Conservation (phyloP, 2,113 vertebrate genomes). For the Coryphaenoides rupestris region DNA sequence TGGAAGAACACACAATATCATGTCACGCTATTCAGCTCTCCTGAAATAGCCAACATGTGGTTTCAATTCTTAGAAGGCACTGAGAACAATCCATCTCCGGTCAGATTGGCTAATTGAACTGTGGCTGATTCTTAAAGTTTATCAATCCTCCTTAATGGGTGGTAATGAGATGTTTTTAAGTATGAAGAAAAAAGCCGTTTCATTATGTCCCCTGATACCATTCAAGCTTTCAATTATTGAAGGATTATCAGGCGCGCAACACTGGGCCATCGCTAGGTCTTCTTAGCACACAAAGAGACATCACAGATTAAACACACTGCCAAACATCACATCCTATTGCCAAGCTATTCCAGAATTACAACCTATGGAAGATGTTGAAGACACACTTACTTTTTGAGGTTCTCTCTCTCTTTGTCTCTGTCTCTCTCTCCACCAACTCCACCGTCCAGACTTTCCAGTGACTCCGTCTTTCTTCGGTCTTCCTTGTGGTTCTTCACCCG, state of each 20-base stretch:
- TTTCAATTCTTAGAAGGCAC: no score
- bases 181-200: no score
- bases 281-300: no score
- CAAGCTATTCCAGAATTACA: neutral
- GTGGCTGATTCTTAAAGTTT: no score
- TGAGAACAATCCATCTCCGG: no score
- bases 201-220: no score
- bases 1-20: constrained; percentile 16
- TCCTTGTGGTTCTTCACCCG: constrained; percentile 30
- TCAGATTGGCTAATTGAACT: no score
- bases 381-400: constrained; percentile 45
- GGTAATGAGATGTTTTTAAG: no score
- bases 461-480: constrained; percentile 30
- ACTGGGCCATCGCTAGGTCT: no score
- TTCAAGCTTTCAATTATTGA: no score
- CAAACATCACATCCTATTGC: neutral
- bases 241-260: no score
- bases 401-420: neutral
- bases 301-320: neutral
- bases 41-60: neutral
- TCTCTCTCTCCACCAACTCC: constrained; percentile 15
- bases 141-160: no score
- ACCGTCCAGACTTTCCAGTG: constrained; percentile 17
- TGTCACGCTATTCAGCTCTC: neutral
- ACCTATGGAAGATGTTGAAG: constrained; percentile 12